Percentiles rank a stretch among this genome's conserved stretches.
phyloP scores from a whole-genome alignment of 1,140 invertebrate species.

The Pollicipes pollicipes region DNA sequence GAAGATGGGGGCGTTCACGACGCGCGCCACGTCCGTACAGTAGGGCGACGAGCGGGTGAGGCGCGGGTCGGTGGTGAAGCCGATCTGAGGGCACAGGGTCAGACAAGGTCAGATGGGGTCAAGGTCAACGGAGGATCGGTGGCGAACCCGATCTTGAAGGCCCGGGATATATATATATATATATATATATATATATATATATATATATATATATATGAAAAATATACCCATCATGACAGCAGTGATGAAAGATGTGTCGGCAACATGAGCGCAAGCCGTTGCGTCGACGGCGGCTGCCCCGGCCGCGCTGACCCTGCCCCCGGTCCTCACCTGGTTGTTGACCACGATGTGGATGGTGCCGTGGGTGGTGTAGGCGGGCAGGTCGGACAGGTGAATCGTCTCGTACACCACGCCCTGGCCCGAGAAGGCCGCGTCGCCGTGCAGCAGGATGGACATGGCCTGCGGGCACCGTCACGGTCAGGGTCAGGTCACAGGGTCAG shows the following conservation, averaged over 20 bases:
- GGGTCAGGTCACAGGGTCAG: too few relatives aligned
- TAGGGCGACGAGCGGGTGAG: conserved; percentile 36
- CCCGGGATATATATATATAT: too few relatives aligned
- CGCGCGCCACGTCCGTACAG: conserved; percentile 88
- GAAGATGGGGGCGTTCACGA: conserved; percentile 98
- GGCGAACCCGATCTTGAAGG: too few relatives aligned
- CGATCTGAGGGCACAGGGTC: conserved; percentile 44
- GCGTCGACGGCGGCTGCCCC: too few relatives aligned
- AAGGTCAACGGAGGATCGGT: conserved; percentile 38
- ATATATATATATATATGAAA: too few relatives aligned
- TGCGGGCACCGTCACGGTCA: too few relatives aligned
- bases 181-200: too few relatives aligned
- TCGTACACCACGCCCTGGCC: conserved; percentile 99
- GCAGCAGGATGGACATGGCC: conserved; percentile 48
- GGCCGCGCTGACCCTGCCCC: too few relatives aligned
- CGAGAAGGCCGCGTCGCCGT: conserved; percentile 96
- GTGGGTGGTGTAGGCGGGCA: conserved; percentile 94
- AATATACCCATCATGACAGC: too few relatives aligned
- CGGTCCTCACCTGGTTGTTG: conserved; percentile 72
- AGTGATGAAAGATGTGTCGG: too few relatives aligned
- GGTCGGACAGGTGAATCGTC: conserved; percentile 93
- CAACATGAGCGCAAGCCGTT: too few relatives aligned
- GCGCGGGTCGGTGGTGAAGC: conserved; percentile 90
- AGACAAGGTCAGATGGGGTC: too few relatives aligned
- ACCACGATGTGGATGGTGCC: conserved; percentile 96